Evolutionary conservation across 2,113 vertebrate species (phyloP).

Genomic region (Anhinga rufa): DNA sequence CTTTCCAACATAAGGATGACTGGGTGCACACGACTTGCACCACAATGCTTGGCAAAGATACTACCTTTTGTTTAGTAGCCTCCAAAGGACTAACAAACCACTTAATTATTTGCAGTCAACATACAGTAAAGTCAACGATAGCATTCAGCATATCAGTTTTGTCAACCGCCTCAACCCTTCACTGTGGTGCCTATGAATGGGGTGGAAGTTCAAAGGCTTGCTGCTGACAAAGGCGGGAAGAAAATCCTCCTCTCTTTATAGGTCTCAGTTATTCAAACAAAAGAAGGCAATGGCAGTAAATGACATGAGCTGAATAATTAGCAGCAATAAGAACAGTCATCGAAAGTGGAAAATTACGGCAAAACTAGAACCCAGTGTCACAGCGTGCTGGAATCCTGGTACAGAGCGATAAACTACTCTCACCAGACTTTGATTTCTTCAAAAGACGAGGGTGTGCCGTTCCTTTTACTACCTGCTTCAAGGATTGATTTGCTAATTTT

Average conservation of each 20-base stretch:
- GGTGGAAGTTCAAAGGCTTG: neutral
- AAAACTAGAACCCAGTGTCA: neutral
- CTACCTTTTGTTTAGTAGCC: neutral
- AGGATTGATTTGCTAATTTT: neutral
- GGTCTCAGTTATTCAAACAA: neutral
- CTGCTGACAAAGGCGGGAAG: neutral
- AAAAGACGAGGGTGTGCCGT: neutral
- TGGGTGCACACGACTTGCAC: neutral
- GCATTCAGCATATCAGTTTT: accelerated
- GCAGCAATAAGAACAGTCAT: neutral
- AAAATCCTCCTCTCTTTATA: neutral
- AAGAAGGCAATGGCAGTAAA: neutral
- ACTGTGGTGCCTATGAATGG: neutral
- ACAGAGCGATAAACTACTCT: neutral
- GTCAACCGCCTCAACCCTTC: neutral
- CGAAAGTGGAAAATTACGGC: neutral
- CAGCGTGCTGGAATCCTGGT: neutral
- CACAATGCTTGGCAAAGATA: neutral
- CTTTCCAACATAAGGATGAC: neutral
- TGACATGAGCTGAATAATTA: neutral
- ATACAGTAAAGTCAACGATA: neutral
- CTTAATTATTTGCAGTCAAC: neutral
- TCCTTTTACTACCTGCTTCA: neutral
- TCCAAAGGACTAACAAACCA: neutral
- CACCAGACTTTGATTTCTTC: neutral